Evolutionary conservation across 1,140 invertebrate species (phyloP).

Genomic region (Muscidifurax raptorellus): DNA sequence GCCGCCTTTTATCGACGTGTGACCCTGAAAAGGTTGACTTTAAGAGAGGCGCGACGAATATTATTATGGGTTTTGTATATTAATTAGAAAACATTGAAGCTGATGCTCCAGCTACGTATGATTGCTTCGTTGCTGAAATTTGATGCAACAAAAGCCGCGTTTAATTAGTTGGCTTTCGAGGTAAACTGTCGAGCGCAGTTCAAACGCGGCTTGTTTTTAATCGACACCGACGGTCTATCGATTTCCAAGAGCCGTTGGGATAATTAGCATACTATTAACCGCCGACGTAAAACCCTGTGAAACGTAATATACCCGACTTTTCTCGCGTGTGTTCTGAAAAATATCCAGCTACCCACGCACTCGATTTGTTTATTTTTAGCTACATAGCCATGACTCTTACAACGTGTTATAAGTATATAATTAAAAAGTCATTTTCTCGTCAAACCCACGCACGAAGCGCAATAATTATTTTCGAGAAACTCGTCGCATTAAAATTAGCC

Average conservation of each 20-base stretch:
- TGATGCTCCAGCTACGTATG: no score
- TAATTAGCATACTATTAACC: neutral
- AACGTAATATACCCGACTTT: neutral
- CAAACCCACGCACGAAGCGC: neutral
- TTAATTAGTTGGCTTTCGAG: neutral
- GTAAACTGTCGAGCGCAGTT: neutral
- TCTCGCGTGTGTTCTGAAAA: neutral
- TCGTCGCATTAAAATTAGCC: neutral
- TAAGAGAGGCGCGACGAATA: neutral
- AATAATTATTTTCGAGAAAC: neutral
- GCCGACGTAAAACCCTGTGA: neutral
- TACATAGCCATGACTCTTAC: neutral
- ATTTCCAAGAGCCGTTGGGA: neutral
- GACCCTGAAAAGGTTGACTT: neutral
- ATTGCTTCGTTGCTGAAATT: no score
- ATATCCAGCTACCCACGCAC: neutral
- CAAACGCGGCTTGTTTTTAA: neutral
- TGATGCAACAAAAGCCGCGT: no score
- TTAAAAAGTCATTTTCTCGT: neutral
- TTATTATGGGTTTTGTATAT: neutral
- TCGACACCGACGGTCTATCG: neutral
- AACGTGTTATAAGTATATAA: neutral
- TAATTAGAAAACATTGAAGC: no score
- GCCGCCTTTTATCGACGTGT: slow-evolving; percentile 1
- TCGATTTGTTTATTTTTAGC: neutral